Evolutionary conservation across 2,797 vertebrate species (phyloP).

Genomic region (Crypturellus tataupa): DNA sequence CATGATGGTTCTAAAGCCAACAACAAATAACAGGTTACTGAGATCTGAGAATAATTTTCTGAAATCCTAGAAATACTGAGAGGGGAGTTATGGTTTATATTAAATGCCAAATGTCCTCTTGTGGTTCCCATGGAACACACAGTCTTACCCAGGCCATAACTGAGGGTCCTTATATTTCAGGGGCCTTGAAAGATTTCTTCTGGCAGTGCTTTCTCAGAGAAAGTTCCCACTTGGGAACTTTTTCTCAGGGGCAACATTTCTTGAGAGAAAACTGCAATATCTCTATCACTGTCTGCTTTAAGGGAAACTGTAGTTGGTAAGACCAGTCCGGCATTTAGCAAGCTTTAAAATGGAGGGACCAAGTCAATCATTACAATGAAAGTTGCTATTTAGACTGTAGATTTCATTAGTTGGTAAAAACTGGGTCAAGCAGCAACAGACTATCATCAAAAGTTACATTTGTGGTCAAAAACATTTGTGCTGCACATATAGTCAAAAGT

Average conservation of each 20-base stretch:
- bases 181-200: not conserved
- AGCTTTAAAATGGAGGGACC: not conserved
- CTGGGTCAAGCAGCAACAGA: not conserved
- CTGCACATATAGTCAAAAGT: not conserved
- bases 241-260: not conserved
- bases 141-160: not conserved
- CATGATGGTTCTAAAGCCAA: not conserved
- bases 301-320: not conserved
- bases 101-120: not conserved
- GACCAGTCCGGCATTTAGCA: not conserved
- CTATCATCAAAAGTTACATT: not conserved
- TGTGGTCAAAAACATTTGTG: not conserved
- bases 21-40: slow-evolving; percentile 1
- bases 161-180: not conserved
- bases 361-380: not conserved
- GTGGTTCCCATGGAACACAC: not conserved
- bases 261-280: not conserved
- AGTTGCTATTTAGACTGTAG: not conserved
- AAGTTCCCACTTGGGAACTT: not conserved
- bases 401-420: not conserved
- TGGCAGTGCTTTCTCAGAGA: not conserved
- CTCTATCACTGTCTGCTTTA: not conserved
- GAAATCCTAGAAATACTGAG: slow-evolving; percentile 31
- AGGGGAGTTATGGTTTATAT: not conserved
- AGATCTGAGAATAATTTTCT: slow-evolving; percentile 18